Evolutionary conservation across 2,888 invertebrate species (phyloP), one percentile per base, ranked within the genome.

Genomic region (Erebia palarica): DNA sequence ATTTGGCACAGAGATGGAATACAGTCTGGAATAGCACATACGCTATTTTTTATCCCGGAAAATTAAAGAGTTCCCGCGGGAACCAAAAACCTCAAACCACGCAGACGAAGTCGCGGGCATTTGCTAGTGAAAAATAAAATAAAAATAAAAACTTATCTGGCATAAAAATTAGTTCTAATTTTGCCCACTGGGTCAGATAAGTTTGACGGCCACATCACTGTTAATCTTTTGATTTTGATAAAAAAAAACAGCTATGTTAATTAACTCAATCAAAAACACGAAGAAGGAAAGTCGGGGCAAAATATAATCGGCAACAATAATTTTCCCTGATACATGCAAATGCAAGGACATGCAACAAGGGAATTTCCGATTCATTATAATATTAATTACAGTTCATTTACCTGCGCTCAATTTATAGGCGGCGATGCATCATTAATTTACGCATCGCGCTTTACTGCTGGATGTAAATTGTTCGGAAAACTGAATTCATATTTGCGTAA

Each of bases 361-460:
- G 69, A 65, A 65, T 65, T 73, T 68, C 63, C 68, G 65, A 68
- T 69, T 63, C 71, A 73, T 73, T 73, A 71, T 69, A 66, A 73
- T 63, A 73, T 74, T 74, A 74, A 74, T 73, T 70, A 74, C 74
- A 73, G 73, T 69, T 68, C 73, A 74, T 73, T 73, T 68, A 69
- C 63, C 68, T 57, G 68, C 60, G 61, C 68, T 68, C 71, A 68
- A 68, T 71, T 71, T 73, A 71, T 71, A 68, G 68, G 57, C 65
- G 71, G 68, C 68, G 59, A 68, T 71, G 71, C 57, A 65, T 73
- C 71, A 73, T 73, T 71, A 68, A 71, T 68, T 68, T 64, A 70
- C 65, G 67, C 44, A 59, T 58, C 68, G 68, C 44, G 67, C 67
- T 71, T 64, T 68, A 53, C 27, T 59, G 67, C 49, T n/a, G 68